Conservation (phyloP, 2,888 invertebrate genomes). For the Pelosia muscerda region DNA sequence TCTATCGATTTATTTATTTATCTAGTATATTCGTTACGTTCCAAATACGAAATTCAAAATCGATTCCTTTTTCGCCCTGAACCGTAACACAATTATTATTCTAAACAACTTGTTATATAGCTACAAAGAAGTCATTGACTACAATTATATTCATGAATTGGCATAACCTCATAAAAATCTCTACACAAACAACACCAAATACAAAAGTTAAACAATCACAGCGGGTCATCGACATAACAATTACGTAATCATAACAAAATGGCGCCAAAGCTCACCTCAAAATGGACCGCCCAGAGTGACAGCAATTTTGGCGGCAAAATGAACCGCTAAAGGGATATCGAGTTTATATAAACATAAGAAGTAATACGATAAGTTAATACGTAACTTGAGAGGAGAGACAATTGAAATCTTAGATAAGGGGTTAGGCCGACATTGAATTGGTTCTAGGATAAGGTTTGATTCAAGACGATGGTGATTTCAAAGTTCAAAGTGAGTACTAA, state of each 20-base stretch:
- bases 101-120: not conserved
- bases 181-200: slow-evolving; percentile 16
- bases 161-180: not conserved
- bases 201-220: slow-evolving; percentile 24
- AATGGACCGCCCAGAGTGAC: slow-evolving; percentile 49
- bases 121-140: not conserved
- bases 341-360: slow-evolving; percentile 42
- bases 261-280: slow-evolving; percentile 42
- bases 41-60: too few relatives aligned
- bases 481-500: not conserved
- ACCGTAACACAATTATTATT: too few relatives aligned
- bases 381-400: slow-evolving; percentile 25
- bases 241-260: slow-evolving; percentile 28
- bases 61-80: too few relatives aligned
- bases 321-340: slow-evolving; percentile 34
- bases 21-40: too few relatives aligned
- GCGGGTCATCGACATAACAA: slow-evolving; percentile 43
- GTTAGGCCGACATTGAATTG: slow-evolving; percentile 3
- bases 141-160: not conserved
- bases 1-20: too few relatives aligned
- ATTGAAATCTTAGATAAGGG: slow-evolving; percentile 35
- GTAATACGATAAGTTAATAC: slow-evolving; percentile 25
- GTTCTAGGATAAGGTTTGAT: not conserved
- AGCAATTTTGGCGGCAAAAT: slow-evolving; percentile 50
- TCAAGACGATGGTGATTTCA: not conserved